These are phyloP conservation scores for Acrocyrtus sp. DNA, from an alignment of 2,888 invertebrate species.

Conservation along the genomic window DNA sequence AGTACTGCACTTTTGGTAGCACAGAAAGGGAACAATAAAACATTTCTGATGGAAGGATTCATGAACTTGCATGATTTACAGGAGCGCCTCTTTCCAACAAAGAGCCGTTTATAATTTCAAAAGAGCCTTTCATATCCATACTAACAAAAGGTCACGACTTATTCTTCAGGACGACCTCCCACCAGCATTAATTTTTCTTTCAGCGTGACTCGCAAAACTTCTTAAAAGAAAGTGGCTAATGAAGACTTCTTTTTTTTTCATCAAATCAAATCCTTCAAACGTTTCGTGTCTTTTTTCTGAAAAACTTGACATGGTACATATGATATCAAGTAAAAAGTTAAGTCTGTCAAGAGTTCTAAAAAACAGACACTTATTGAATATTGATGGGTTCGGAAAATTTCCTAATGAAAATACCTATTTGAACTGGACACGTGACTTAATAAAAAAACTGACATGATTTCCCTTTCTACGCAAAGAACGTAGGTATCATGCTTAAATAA, in stretches of 20 bases:
- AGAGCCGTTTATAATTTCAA: neutral
- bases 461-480: no score
- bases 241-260: neutral
- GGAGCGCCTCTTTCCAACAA: neutral
- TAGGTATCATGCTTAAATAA: no score
- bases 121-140: neutral
- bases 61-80: neutral
- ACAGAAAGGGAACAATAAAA: no score
- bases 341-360: neutral
- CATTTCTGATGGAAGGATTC: no score
- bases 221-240: neutral
- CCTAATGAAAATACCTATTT: neutral
- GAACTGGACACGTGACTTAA: neutral
- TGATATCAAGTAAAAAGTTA: neutral
- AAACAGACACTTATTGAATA: neutral
- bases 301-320: neutral
- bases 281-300: no score
- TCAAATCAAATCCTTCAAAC: no score
- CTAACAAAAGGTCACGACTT: slow-evolving; percentile 38
- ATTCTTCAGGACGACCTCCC: slow-evolving; percentile 31
- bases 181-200: slow-evolving; percentile 24
- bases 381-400: neutral
- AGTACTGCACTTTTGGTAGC: no score
- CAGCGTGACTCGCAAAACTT: neutral
- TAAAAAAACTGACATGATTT: neutral